Evolutionary conservation across 2,113 vertebrate genomes (phyloP).

Genomic region (Xiphophorus couchianus): DNA sequence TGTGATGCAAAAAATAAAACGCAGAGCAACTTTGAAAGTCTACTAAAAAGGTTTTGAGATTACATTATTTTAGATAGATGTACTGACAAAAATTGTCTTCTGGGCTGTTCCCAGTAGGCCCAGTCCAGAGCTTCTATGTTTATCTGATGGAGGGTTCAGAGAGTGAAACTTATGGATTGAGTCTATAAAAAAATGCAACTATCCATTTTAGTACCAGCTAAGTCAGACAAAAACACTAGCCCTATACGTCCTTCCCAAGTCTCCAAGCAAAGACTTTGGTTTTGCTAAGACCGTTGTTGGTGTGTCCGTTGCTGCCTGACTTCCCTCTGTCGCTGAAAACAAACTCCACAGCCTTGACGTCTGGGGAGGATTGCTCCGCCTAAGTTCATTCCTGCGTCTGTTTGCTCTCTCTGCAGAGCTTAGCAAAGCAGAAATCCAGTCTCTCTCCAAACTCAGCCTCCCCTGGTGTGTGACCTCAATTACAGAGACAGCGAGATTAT

Average conservation of each 20-base stretch:
- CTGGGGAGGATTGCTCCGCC: constrained; percentile 38
- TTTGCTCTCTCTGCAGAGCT: constrained; percentile 56
- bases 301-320: constrained; percentile 23
- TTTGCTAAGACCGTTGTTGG: constrained; percentile 18
- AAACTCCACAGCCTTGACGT: constrained; percentile 32
- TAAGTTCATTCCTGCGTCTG: constrained; percentile 50
- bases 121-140: no score
- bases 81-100: background rate
- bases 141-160: background rate
- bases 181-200: background rate
- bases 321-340: constrained; percentile 39
- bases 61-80: background rate
- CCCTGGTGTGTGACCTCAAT: constrained; percentile 76
- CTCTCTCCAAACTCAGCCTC: constrained; percentile 62
- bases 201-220: background rate
- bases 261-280: constrained; percentile 1
- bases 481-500: constrained; percentile 76
- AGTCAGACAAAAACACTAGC: background rate
- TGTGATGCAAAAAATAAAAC: background rate
- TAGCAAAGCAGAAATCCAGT: constrained; percentile 55
- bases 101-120: background rate
- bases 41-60: background rate
- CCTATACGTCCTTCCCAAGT: constrained; percentile 5
- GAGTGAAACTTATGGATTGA: no score
- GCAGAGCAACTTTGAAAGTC: background rate